A percentile compares a stretch with the other conserved stretches of the same genome.
Conservation (phyloP, 2,888 invertebrate genomes). For the Drosophila cognata region DNA sequence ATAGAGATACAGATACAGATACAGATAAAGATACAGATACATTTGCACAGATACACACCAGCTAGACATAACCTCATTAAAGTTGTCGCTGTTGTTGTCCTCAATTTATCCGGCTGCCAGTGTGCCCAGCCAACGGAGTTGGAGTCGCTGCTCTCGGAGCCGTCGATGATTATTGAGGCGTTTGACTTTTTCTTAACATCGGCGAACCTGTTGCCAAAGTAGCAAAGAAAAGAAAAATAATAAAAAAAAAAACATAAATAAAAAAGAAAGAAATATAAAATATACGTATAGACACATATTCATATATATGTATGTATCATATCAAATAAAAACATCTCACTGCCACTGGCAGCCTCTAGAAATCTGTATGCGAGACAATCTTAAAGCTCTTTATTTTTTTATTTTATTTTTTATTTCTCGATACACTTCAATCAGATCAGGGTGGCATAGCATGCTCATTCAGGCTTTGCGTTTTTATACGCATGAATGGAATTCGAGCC, state of each 20-base stretch:
- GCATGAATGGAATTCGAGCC: slow-evolving; percentile 18
- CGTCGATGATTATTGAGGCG: slow-evolving; percentile 75
- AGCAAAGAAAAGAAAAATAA: slow-evolving; percentile 48
- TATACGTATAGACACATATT: slow-evolving; percentile 12
- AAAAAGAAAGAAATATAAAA: slow-evolving; percentile 32
- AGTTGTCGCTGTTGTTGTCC: slow-evolving; percentile 76
- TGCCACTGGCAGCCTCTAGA: slow-evolving; percentile 59
- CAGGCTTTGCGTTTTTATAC: slow-evolving; percentile 12
- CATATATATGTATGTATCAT: slow-evolving; percentile 22
- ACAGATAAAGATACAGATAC: slow-evolving; percentile 8
- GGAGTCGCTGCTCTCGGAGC: slow-evolving; percentile 33
- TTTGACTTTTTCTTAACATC: slow-evolving; percentile 69
- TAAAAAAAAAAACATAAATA: slow-evolving; percentile 24
- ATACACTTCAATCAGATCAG: slow-evolving; percentile 48
- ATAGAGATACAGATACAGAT: background rate
- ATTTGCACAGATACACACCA: slow-evolving; percentile 40
- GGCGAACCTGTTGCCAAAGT: slow-evolving; percentile 71
- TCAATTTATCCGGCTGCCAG: slow-evolving; percentile 70
- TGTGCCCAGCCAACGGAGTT: slow-evolving; percentile 24
- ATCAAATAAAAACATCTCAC: slow-evolving; percentile 36
- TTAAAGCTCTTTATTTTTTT: slow-evolving; percentile 32
- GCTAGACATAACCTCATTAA: slow-evolving; percentile 76
- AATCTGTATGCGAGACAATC: slow-evolving; percentile 58
- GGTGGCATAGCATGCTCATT: slow-evolving; percentile 32
- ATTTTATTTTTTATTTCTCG: background rate